A percentile compares a stretch with the other conserved stretches of the same genome.
These are phyloP conservation scores for Phodopus roborovskii DNA, from an alignment of 2,113 vertebrate genomes.

Conservation along the genomic window DNA sequence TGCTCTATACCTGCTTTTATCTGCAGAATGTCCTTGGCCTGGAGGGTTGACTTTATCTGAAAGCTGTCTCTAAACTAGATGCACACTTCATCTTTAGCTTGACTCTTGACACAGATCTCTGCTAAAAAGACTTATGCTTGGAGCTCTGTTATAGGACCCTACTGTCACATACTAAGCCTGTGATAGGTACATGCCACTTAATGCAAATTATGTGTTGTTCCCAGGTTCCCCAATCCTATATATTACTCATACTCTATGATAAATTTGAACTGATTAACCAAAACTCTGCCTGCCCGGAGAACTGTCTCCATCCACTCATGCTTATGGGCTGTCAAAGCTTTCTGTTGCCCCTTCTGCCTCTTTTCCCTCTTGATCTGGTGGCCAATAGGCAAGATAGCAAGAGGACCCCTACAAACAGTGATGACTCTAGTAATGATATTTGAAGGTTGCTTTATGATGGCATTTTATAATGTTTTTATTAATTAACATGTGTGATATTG, in stretches of 20 bases:
- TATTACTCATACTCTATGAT: not conserved
- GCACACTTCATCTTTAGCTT: not conserved
- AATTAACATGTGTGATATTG: not conserved
- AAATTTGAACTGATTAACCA: not conserved
- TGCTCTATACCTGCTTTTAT: not conserved
- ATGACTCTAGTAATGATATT: not conserved
- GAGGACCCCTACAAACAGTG: not conserved
- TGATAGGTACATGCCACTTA: not conserved
- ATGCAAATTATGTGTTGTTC: not conserved
- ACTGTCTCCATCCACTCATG: not conserved
- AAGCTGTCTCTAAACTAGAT: not conserved
- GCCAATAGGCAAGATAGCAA: not conserved
- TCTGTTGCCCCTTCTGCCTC: not conserved
- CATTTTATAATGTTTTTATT: not conserved
- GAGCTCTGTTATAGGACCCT: not conserved
- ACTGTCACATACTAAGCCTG: not conserved
- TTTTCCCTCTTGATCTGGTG: not conserved
- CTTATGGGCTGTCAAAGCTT: not conserved
- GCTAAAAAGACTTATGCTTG: not conserved
- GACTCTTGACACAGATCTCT: not conserved
- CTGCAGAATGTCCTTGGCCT: not conserved
- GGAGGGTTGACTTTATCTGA: not conserved
- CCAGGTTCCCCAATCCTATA: not conserved
- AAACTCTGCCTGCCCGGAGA: not conserved
- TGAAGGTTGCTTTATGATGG: not conserved